Base-by-base conservation (phyloP, 1,140 invertebrate species). In the Drosophila rufa region DNA sequence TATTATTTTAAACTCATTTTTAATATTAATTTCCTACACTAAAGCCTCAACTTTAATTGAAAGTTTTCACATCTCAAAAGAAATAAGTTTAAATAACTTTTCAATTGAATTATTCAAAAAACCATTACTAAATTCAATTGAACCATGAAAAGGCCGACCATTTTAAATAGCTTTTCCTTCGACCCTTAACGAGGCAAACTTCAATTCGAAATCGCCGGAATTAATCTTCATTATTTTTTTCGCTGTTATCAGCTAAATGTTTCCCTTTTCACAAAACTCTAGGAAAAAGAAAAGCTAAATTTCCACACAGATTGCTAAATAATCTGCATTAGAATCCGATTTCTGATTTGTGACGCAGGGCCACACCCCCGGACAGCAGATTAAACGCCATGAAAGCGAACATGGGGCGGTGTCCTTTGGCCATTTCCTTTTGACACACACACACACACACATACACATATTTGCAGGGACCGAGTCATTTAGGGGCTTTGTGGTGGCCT, bases 391-490 rank as follows among this genome's bases (percentile, higher is more conserved):
- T 53, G 40, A 75, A 59, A 53, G 71, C 58, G 36, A 40, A 27
- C 50, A 73, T 14, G 42, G 14, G 51, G 15, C 17, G 51, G 62
- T 68, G 75, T 38, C 60, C 71, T 75, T 62, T 80, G 73, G 64
- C 55, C 71, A 83, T 79, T 83, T 86, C 69, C 80, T 80, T 87
- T 89, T 84, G 80, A 83, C 80, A 80, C 80, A 11, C 33, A 36
- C 33, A 36, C 33, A 36, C 9, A 36, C 33, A 36, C 9, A 33
- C 33, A 83, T 76, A 83, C 80, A 87, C 73, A 80, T 74, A 73
- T 80, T 89, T 77, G 55, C 27, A 69, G 53, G 73, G 53, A 58
- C 65, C 25, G 36, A 68, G 80, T 75, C 80, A 84, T 89, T 84
- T 84, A 55, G 50, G 60, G 38, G 65, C 77, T 81, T 82, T 70